Percentiles rank a stretch among this genome's conserved stretches.
phyloP scores from a whole-genome alignment of 2,113 vertebrate genomes.

The Sterrhoptilus dennistouni region DNA sequence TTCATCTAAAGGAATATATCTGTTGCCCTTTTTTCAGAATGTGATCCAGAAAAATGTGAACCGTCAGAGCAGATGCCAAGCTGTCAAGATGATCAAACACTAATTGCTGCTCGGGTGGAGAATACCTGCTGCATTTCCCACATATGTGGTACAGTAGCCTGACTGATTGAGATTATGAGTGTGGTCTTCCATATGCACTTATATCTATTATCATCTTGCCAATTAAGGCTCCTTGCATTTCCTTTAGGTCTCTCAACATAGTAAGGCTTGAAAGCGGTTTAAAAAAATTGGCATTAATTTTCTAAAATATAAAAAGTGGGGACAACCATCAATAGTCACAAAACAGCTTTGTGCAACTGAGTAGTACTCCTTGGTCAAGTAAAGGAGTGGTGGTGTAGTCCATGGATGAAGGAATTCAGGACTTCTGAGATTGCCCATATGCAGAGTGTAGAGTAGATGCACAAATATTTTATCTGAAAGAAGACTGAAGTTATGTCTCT shows the following conservation, averaged over 20 bases:
- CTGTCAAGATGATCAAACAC: slow-evolving; percentile 86
- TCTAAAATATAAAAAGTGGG: neutral
- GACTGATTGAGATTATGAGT: neutral
- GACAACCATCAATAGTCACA: neutral
- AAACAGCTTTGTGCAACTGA: neutral
- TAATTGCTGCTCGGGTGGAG: slow-evolving; percentile 81
- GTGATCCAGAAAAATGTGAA: slow-evolving; percentile 88
- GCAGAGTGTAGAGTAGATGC: neutral
- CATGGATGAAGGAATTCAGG: neutral
- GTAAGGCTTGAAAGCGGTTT: neutral
- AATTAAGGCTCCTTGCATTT: neutral
- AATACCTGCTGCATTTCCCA: slow-evolving; percentile 88
- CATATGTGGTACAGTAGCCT: slow-evolving; percentile 84
- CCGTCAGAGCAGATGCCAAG: slow-evolving; percentile 68
- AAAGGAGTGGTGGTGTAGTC: neutral
- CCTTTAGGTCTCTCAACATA: neutral
- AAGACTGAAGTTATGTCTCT: neutral
- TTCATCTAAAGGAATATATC: neutral
- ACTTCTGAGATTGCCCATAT: neutral
- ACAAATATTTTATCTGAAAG: neutral
- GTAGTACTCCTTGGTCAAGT: neutral
- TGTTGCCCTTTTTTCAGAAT: slow-evolving; percentile 77
- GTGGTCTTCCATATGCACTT: neutral
- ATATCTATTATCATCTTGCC: neutral
- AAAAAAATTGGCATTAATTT: neutral